Evolutionary conservation across 2,797 vertebrate genomes (phyloP), one percentile per base, ranked within the genome.

Genomic region (Myotis findleyi): DNA sequence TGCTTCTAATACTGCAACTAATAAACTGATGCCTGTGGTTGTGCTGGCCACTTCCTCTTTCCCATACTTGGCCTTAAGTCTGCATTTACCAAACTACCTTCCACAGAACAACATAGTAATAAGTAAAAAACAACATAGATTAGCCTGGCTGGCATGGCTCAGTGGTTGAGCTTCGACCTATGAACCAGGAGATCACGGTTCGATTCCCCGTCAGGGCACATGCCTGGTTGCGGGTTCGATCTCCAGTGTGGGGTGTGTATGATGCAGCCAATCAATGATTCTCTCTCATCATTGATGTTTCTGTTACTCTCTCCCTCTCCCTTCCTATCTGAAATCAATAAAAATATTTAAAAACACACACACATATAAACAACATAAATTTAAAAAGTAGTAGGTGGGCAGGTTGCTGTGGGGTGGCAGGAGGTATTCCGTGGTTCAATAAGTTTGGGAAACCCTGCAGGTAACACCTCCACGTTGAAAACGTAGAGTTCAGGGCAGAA

Each of bases 401-500:
- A 38, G 49, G 27, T 6, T 8, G 8, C 33, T n/a, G 11, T 41
- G 17, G 36, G 33, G 27, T 12, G 21, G 3, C 27, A 44, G 14
- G 41, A 72, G 36, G 76, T 18, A 71, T 30, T 53, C 36, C 2
- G 0, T 18, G 33, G 21, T 87, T 47, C 21, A 47, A 5, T 21
- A 57, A 47, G 20, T 82, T 53, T 84, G 62, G 14, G 44, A 80
- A 55, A 55, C 27, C 1, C n/a, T 64, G 18, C n/a, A 30, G 5
- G 0, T 3, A 23, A 30, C 10, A 76, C 10, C 10, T 44, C 16
- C 71, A 16, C 33, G n/a, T 18, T 36, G 66, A 88, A 79, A 17
- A 33, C 1, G 0, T 0, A 51, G 9, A 2, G 14, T 41, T 79
- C n/a, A 27, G n/a, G n/a, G 30, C 6, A 75, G 64, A 21, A 7